Percentiles rank a stretch among this genome's conserved stretches.
Evolutionary conservation across 2,113 vertebrate species (phyloP).

Genomic region (Malurus melanocephalus): DNA sequence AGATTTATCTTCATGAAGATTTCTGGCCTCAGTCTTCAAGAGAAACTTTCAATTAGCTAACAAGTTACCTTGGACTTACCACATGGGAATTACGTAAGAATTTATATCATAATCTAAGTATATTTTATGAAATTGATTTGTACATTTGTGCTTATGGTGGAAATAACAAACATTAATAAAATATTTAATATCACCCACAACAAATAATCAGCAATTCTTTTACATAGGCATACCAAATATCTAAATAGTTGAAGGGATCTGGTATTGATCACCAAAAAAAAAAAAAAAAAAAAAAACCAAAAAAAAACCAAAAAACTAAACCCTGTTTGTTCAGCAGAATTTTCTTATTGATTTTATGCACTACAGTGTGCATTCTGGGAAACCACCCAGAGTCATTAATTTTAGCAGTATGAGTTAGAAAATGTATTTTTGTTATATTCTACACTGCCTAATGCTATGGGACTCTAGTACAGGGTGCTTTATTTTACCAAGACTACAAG

Average conservation of each 20-base stretch:
- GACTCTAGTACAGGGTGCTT: not conserved
- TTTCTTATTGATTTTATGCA: not conserved
- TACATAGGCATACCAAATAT: not conserved
- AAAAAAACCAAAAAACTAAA: not conserved
- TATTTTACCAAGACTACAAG: not conserved
- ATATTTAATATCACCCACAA: not conserved
- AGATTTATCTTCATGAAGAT: not conserved
- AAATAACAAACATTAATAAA: not conserved
- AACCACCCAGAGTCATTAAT: not conserved
- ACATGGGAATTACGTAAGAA: not conserved
- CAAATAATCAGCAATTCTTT: not conserved
- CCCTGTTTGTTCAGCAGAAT: not conserved
- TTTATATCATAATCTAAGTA: not conserved
- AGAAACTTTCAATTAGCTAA: not conserved
- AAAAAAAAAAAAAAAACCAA: not conserved
- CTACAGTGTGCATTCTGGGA: not conserved
- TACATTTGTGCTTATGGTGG: not conserved
- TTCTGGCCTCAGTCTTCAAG: not conserved
- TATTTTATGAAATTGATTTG: not conserved
- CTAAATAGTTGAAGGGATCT: not conserved
- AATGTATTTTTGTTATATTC: not conserved
- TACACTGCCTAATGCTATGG: not conserved
- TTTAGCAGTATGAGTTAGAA: not conserved
- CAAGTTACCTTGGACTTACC: not conserved
- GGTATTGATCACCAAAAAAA: not conserved